phyloP scores from a whole-genome alignment of 2,113 vertebrate species.

The Cochlearius cochlearius region DNA sequence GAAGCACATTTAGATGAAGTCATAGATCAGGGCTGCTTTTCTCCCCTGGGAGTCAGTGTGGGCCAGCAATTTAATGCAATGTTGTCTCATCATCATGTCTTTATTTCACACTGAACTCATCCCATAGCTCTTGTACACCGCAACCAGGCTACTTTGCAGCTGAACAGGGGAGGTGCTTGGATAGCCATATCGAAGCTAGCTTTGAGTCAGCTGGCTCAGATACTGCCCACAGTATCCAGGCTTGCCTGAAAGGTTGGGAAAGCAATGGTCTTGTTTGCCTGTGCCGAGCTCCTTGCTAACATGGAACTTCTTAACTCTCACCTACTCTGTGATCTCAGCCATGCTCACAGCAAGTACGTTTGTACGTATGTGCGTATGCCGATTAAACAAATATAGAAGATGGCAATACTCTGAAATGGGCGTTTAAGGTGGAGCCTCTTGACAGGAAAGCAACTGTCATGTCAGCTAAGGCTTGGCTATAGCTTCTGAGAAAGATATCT shows the following conservation, averaged over 20 bases:
- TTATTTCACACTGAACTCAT: not conserved
- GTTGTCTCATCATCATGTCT: not conserved
- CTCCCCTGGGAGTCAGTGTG: not conserved
- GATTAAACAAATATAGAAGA: not conserved
- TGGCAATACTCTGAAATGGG: fast-evolving
- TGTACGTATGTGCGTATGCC: fast-evolving
- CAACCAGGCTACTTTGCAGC: not conserved
- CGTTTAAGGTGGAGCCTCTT: not conserved
- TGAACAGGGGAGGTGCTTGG: not conserved
- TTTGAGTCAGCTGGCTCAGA: not conserved
- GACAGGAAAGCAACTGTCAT: not conserved
- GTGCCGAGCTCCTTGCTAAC: not conserved
- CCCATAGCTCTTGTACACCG: fast-evolving
- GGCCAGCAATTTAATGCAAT: not conserved
- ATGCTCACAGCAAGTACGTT: fast-evolving
- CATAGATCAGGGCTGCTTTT: not conserved
- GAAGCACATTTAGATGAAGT: not conserved
- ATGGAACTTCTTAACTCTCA: not conserved
- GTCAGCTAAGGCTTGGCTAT: not conserved
- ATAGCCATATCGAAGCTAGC: fast-evolving
- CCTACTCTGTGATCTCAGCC: not conserved
- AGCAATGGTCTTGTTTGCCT: not conserved
- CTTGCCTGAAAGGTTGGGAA: not conserved
- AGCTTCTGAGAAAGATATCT: not conserved
- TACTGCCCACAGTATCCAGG: not conserved